Conservation (phyloP, 2,797 vertebrate species). For the Halcyon leucocephala region DNA sequence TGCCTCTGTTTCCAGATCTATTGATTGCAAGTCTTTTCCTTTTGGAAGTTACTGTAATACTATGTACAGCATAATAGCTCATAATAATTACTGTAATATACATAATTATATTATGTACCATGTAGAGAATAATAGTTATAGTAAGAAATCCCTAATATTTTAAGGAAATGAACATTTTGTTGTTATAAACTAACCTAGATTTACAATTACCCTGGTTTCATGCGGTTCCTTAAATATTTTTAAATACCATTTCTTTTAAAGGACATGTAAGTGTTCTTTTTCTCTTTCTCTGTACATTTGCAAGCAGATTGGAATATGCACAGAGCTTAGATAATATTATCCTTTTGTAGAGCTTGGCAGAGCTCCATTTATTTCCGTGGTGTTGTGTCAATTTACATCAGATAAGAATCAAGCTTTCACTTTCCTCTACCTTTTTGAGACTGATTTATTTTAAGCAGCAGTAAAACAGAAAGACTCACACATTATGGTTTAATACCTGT, state of each 20-base stretch:
- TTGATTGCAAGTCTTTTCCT: slow-evolving; percentile 1
- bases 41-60: slow-evolving; percentile 23
- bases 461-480: slow-evolving; percentile 15
- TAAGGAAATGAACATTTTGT: slow-evolving; percentile 41
- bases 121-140: not conserved
- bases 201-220: slow-evolving; percentile 21
- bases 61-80: slow-evolving; percentile 33
- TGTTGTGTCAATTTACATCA: not conserved
- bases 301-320: not conserved
- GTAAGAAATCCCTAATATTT: slow-evolving; percentile 34
- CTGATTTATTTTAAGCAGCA: slow-evolving; percentile 36
- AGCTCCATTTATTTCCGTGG: slow-evolving; percentile 34
- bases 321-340: slow-evolving; percentile 7
- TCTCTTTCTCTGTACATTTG: not conserved
- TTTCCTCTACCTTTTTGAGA: slow-evolving; percentile 13
- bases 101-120: slow-evolving; percentile 38
- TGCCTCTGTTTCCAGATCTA: slow-evolving; percentile 24
- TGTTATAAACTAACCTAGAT: slow-evolving; percentile 36
- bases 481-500: not conserved
- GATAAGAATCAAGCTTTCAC: slow-evolving; percentile 36
- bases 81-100: slow-evolving; percentile 63
- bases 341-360: slow-evolving; percentile 17
- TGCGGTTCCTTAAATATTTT: slow-evolving; percentile 27
- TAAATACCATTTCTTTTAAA: slow-evolving; percentile 31
- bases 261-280: not conserved